These are phyloP conservation scores for Eremophila alpestris DNA, from an alignment of 2,797 vertebrate species.

Conservation along the genomic window DNA sequence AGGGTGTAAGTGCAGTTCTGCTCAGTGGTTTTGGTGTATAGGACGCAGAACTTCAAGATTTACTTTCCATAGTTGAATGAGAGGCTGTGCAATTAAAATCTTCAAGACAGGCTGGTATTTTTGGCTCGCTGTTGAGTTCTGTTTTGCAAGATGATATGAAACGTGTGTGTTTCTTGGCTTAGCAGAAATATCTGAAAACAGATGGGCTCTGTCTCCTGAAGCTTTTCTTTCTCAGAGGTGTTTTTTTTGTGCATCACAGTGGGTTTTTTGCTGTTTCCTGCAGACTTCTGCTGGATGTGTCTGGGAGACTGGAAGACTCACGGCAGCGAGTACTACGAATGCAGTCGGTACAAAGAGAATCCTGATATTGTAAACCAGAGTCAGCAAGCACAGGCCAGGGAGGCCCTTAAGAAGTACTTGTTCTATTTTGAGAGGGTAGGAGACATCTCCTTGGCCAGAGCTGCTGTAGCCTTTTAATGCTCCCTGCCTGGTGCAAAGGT, in stretches of 20 bases:
- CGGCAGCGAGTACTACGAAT: constrained; percentile 98
- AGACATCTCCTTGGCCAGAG: constrained; percentile 52
- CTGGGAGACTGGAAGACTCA: constrained; percentile 99
- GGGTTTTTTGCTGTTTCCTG: constrained; percentile 43
- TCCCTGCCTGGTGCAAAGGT: constrained; percentile 66
- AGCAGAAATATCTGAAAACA: constrained; percentile 37
- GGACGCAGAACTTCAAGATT: not conserved
- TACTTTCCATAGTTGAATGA: not conserved
- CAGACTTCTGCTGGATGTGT: constrained; percentile 99
- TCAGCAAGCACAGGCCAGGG: constrained; percentile 98
- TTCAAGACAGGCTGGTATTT: constrained; percentile 18
- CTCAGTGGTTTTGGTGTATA: not conserved
- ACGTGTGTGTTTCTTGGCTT: constrained; percentile 2
- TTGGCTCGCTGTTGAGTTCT: not conserved
- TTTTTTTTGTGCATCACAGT: constrained; percentile 11
- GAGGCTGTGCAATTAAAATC: not conserved
- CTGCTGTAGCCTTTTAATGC: constrained; percentile 69
- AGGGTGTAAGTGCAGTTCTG: not conserved
- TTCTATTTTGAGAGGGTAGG: constrained; percentile 99
- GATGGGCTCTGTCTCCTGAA: constrained; percentile 35
- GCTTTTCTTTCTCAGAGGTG: not conserved
- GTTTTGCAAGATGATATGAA: not conserved
- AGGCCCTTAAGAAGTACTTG: constrained; percentile 99
- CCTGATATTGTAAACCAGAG: constrained; percentile 99
- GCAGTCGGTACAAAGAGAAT: constrained; percentile 99